These are phyloP conservation scores for Ceuthmochares aereus DNA, from an alignment of 2,113 vertebrate species.

Conservation along the genomic window DNA sequence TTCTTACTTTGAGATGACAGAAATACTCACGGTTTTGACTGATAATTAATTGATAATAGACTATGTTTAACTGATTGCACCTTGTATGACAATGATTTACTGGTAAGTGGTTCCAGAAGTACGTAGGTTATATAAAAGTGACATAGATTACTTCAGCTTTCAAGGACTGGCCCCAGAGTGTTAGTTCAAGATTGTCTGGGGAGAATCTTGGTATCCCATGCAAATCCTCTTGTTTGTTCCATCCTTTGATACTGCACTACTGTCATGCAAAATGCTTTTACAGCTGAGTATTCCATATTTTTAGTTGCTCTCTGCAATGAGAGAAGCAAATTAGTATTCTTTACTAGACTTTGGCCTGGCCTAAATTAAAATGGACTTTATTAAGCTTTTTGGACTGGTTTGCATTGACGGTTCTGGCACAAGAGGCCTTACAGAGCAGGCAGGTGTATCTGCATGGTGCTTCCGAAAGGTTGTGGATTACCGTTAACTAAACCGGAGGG, in stretches of 20 bases:
- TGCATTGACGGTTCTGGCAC: not conserved
- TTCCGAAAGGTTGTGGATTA: not conserved
- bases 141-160: not conserved
- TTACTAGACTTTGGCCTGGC: not conserved
- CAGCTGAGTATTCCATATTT: not conserved
- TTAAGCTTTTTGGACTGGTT: not conserved
- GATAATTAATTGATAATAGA: not conserved
- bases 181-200: not conserved
- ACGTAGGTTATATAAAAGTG: not conserved
- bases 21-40: not conserved
- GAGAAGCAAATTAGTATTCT: not conserved
- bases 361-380: not conserved
- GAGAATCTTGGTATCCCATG: not conserved
- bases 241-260: not conserved
- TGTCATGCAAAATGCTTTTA: not conserved
- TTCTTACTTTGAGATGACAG: not conserved
- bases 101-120: not conserved
- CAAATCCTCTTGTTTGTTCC: not conserved
- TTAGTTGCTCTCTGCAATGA: not conserved
- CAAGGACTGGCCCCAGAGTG: not conserved
- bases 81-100: not conserved
- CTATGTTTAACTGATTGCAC: not conserved
- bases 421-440: not conserved
- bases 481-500: not conserved
- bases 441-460: not conserved